These are phyloP conservation scores for Chrysotoxum bicinctum DNA, from an alignment of 2,888 invertebrate genomes.

Conservation along the genomic window DNA sequence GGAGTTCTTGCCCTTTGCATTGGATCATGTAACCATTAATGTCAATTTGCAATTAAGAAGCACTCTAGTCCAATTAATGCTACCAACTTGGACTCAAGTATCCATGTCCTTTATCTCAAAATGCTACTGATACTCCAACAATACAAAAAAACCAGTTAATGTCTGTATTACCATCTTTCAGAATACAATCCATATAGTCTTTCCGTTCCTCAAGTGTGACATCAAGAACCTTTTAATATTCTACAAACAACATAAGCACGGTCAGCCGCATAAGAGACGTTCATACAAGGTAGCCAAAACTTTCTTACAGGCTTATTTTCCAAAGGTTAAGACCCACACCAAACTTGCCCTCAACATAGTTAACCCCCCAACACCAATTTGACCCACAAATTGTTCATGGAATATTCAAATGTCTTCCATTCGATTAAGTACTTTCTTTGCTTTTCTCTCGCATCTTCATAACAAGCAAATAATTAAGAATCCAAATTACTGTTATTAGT, in stretches of 20 bases:
- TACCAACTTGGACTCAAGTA: neutral
- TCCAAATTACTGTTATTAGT: slow-evolving; percentile 71
- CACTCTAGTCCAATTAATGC: neutral
- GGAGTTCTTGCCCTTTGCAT: neutral
- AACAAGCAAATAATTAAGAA: slow-evolving; percentile 68
- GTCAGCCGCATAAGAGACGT: neutral
- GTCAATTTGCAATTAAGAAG: neutral
- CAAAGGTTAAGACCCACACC: slow-evolving; percentile 18
- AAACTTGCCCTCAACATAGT: slow-evolving; percentile 6
- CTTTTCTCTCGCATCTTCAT: slow-evolving; percentile 11
- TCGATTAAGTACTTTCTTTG: slow-evolving; percentile 60
- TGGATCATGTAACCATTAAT: neutral
- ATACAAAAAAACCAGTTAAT: neutral
- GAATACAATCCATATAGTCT: neutral
- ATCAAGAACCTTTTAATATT: slow-evolving; percentile 15
- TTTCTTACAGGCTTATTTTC: slow-evolving; percentile 30
- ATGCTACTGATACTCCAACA: neutral
- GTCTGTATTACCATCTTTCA: neutral
- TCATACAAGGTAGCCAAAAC: neutral
- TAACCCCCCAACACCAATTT: slow-evolving; percentile 49
- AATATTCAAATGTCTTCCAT: slow-evolving; percentile 69
- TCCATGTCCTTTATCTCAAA: neutral
- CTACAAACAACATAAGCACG: neutral
- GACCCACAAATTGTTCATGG: slow-evolving; percentile 66
- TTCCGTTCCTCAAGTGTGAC: neutral